Base-by-base conservation (phyloP, 2,113 vertebrate genomes). In the Shinisaurus crocodilurus region DNA sequence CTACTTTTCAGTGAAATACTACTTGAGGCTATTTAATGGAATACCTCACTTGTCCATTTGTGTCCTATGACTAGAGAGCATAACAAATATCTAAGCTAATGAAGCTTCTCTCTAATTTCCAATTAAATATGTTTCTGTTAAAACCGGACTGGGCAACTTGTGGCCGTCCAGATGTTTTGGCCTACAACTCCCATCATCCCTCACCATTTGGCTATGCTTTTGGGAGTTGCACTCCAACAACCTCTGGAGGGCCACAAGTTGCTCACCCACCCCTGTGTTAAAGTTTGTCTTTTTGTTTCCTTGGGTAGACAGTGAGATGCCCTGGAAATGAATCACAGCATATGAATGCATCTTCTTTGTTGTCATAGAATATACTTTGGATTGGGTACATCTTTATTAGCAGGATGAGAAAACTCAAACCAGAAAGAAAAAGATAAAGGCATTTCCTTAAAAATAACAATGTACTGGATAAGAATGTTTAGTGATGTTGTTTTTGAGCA, bases 381-480 rank as follows among this genome's bases (percentile, higher is more conserved):
- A 40, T 54, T 69, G 7, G 40, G n/a, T 34, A 6, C 63, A 43
- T 63, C 75, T 81, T 85, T 89, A 83, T 82, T 91, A 90, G 0
- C 45, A 84, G 34, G 4, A 69, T 63, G 86, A 91, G 43, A 93
- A 95, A 85, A 34, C 9, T 34, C 32, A 90, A 0, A 32, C 74
- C 0, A 90, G 43, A 87, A 89, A 27, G 87, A 94, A 94, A 90
- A 91, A 90, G 20, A 84, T 34, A 67, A 77, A 4, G 23, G 23
- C 16, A 72, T 1, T 45, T 3, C 9, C 23, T 43, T 43, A 75
- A 45, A 74, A 43, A 60, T 65, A 50, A 48, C 2, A 90, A 90
- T 81, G 88, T 8, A 77, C 87, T 93, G 88, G 23, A 91, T 92
- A 93, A 94, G 88, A 93, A 93, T 91, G 79, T 95, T 95, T 96